Conservation (phyloP, 2,113 vertebrate species). For the Eurystomus gularis region DNA sequence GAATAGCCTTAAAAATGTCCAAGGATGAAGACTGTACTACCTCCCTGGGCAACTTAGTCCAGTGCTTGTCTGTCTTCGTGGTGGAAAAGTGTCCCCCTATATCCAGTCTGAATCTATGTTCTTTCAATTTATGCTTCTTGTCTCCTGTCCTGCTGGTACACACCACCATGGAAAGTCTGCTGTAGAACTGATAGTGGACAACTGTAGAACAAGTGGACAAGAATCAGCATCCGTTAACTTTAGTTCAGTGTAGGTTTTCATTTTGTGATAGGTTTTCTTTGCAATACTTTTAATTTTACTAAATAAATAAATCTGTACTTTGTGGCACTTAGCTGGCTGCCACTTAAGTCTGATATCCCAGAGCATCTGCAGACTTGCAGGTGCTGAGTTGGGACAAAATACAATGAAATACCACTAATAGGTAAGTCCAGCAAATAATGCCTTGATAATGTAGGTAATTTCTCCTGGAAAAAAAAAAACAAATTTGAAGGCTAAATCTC, state of each 20-base stretch:
- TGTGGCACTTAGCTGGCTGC: neutral
- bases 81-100: neutral
- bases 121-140: fast-evolving
- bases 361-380: neutral
- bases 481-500: neutral
- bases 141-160: neutral
- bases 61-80: neutral
- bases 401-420: neutral
- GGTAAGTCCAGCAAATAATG: neutral
- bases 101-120: neutral
- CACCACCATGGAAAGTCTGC: neutral
- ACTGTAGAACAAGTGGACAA: neutral
- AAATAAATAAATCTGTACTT: neutral
- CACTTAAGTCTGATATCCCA: neutral
- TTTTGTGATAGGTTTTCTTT: neutral
- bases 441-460: neutral
- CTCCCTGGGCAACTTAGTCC: neutral
- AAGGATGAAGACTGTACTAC: neutral
- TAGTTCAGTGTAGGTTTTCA: neutral
- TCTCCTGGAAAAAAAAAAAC: neutral
- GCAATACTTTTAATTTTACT: neutral
- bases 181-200: too few relatives aligned
- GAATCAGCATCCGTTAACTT: neutral
- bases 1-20: neutral
- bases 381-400: neutral